These are phyloP conservation scores for Betta splendens DNA, from an alignment of 2,797 vertebrate species.

Conservation along the genomic window DNA sequence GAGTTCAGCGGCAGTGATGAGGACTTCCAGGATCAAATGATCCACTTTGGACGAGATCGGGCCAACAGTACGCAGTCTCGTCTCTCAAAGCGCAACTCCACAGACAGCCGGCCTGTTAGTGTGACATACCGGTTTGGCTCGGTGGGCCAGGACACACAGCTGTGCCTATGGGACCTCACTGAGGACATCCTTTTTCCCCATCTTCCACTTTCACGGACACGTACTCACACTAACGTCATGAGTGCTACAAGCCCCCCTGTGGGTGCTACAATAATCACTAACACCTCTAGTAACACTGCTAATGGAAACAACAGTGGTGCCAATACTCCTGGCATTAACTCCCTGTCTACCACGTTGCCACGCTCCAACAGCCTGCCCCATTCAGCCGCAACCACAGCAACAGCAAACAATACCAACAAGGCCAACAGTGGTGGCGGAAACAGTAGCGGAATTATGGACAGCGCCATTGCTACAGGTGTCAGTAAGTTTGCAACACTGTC, in stretches of 20 bases:
- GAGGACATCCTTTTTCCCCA: conserved; percentile 98
- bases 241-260: conserved; percentile 91
- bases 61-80: conserved; percentile 95
- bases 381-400: conserved; percentile 84
- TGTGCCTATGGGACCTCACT: conserved; percentile 98
- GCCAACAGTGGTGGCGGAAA: conserved; percentile 55
- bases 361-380: conserved; percentile 98
- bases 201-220: conserved; percentile 93
- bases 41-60: conserved; percentile 87
- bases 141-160: conserved; percentile 97
- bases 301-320: conserved; percentile 85
- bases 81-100: conserved; percentile 96
- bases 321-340: conserved; percentile 83
- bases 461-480: conserved; percentile 90
- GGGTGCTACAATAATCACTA: conserved; percentile 81
- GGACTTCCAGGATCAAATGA: conserved; percentile 95
- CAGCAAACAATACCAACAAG: conserved; percentile 89
- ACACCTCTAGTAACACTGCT: conserved; percentile 83
- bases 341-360: conserved; percentile 88
- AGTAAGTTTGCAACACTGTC: conserved; percentile 97
- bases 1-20: conserved; percentile 98
- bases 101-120: conserved; percentile 93
- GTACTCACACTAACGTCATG: conserved; percentile 98
- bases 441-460: conserved; percentile 82
- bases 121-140: conserved; percentile 96